Evolutionary conservation across 2,888 invertebrate species (phyloP), one percentile per base, ranked within the genome.

Genomic region (Netelia fuscicornis): DNA sequence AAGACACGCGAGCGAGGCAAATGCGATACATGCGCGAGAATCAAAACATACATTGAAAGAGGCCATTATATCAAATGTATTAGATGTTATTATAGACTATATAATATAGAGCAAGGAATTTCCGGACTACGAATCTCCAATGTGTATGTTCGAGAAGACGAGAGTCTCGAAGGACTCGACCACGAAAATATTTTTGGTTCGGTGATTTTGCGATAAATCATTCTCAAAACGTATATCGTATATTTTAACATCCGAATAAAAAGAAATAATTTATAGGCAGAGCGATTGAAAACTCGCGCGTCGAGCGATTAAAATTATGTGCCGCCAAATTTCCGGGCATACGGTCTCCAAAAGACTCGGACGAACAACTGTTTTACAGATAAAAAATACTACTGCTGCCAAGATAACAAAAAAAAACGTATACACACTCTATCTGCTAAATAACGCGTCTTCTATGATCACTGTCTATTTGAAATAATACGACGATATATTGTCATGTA

Each of bases 1-100:
- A 58, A 20, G n/a, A 25, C 5, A 54, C 25, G 13, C 56, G 56
- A 23, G 20, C 42, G 30, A 71, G 42, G 37, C 37, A 44, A 70
- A 62, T 67, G 52, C 1, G 48, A 42, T 54, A 70, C 54, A 65
- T 13, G 62, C 77, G 79, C 74, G 80, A 79, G 75, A 85, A 82
- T 85, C 82, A 85, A 85, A 85, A 83, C 6, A 83, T 82, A 79
- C 78, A 79, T 85, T 81, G 84, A 81, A 79, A 65, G 81, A 85
- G 81, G 84, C 81, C 81, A 85, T 85, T 85, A 75, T 85, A 85
- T 78, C 78, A 85, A 82, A 85, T 85, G 84, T 85, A 81, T 85
- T 85, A 81, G 81, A 85, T 81, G 81, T 79, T 79, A 79, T 81
- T 79, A 79, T 81, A 85, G 81, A 71, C 42, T 77, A 77, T 75